Evolutionary conservation across 2,888 invertebrate species (phyloP).

Genomic region (Cantharis rustica): DNA sequence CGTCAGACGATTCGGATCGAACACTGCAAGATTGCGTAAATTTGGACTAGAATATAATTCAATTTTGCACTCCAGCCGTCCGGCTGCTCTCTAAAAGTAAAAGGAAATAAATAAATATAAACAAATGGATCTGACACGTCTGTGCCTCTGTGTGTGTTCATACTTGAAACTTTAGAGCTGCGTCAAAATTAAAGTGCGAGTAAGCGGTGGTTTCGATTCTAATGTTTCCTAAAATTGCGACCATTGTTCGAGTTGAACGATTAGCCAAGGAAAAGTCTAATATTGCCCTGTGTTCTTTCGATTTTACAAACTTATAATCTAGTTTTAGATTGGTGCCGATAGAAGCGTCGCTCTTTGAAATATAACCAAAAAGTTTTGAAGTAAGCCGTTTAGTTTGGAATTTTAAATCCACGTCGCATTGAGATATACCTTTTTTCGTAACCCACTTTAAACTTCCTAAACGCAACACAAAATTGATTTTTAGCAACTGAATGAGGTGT

Average conservation of each 20-base stretch:
- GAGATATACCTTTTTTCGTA: conserved; percentile 72
- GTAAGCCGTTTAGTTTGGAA: conserved; percentile 80
- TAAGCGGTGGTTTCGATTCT: conserved; percentile 77
- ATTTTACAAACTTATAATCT: conserved; percentile 69
- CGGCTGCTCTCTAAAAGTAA: conserved; percentile 67
- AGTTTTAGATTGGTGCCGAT: conserved; percentile 65
- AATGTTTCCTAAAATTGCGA: conserved; percentile 67
- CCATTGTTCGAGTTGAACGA: conserved; percentile 62
- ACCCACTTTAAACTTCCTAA: conserved; percentile 65
- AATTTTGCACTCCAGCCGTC: conserved; percentile 72
- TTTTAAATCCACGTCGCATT: conserved; percentile 75
- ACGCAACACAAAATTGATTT: conserved; percentile 34
- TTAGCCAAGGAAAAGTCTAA: conserved; percentile 59
- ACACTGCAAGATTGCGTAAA: conserved; percentile 56
- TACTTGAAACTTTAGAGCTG: conserved; percentile 68
- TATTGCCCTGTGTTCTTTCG: conserved; percentile 61
- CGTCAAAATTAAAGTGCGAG: conserved; percentile 72
- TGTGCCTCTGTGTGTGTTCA: neutral
- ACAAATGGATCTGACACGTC: neutral
- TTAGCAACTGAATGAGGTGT: conserved; percentile 16
- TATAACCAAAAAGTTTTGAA: conserved; percentile 75
- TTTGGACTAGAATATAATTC: conserved; percentile 72
- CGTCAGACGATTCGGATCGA: conserved; percentile 63
- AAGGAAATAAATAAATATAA: conserved; percentile 36
- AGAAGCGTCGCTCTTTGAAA: conserved; percentile 55